Evolutionary conservation across 2,113 vertebrate genomes (phyloP).

Genomic region (Heterocephalus glaber): DNA sequence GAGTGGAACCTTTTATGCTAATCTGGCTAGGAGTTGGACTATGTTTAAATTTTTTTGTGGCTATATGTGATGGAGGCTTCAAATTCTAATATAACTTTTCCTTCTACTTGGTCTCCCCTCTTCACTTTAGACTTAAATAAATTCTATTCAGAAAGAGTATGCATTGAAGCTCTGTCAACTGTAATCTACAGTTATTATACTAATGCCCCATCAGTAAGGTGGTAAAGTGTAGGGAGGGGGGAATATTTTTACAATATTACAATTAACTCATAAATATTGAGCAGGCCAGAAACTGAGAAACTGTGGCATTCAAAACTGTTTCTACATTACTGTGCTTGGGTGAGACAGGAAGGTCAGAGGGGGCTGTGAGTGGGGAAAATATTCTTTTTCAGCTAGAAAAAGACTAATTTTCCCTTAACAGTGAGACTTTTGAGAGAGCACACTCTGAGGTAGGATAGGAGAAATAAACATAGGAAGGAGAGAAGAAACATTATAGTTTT

Average conservation of each 20-base stretch:
- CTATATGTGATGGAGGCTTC: not conserved
- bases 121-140: not conserved
- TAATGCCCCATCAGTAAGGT: not conserved
- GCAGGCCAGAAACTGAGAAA: not conserved
- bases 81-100: too few relatives aligned
- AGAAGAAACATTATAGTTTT: not conserved
- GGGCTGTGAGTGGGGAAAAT: not conserved
- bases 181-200: not conserved
- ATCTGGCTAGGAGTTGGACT: not conserved
- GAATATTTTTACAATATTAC: constrained; percentile 26
- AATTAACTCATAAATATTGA: constrained; percentile 4
- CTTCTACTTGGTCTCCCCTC: not conserved
- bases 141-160: not conserved
- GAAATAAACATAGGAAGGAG: not conserved
- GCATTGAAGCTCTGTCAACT: not conserved
- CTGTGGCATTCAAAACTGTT: not conserved
- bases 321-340: not conserved
- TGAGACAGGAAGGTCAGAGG: not conserved
- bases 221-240: not conserved
- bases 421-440: not conserved
- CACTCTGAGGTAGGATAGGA: not conserved
- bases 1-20: not conserved
- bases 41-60: not conserved
- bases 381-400: not conserved
- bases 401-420: not conserved